phyloP scores from a whole-genome alignment of 2,888 invertebrate species.

The Malthinus seriepunctatus region DNA sequence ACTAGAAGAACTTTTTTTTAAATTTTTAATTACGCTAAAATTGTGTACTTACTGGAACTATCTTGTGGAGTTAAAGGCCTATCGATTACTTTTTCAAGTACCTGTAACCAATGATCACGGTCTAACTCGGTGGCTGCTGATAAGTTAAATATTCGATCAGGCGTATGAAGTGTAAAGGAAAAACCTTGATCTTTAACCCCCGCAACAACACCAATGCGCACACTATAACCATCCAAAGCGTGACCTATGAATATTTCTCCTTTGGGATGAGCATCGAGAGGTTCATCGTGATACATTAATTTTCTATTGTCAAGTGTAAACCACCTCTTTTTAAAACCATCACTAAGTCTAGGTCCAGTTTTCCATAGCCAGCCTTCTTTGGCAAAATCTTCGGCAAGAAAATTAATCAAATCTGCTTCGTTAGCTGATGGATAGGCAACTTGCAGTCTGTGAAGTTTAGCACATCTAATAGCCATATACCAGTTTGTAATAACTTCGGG shows the following conservation, averaged over 20 bases:
- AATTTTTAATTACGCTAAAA: background rate
- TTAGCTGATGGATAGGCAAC: constrained; percentile 80
- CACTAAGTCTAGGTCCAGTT: constrained; percentile 80
- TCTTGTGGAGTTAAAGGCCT: constrained; percentile 80
- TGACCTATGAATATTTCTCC: constrained; percentile 88
- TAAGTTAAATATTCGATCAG: constrained; percentile 74
- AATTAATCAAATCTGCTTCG: constrained; percentile 71
- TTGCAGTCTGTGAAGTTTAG: constrained; percentile 80
- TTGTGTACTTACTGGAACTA: constrained; percentile 62
- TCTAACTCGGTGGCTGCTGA: constrained; percentile 78
- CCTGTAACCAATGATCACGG: constrained; percentile 78
- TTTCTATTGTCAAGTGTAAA: constrained; percentile 87
- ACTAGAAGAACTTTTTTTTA: constrained; percentile 59
- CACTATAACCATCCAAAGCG: constrained; percentile 73
- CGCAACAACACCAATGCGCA: constrained; percentile 68
- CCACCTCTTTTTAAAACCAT: constrained; percentile 85
- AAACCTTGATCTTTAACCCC: constrained; percentile 77
- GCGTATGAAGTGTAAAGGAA: constrained; percentile 81
- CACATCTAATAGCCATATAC: constrained; percentile 71
- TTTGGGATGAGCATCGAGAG: constrained; percentile 85
- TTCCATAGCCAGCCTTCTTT: constrained; percentile 89
- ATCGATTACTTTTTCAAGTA: constrained; percentile 74
- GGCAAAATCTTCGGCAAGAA: constrained; percentile 79
- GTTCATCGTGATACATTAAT: constrained; percentile 91
- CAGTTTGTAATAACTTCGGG: constrained; percentile 84